A percentile compares a stretch with the other conserved stretches of the same genome.
Conservation (phyloP, 2,797 vertebrate species). For the Amazonetta brasiliensis region DNA sequence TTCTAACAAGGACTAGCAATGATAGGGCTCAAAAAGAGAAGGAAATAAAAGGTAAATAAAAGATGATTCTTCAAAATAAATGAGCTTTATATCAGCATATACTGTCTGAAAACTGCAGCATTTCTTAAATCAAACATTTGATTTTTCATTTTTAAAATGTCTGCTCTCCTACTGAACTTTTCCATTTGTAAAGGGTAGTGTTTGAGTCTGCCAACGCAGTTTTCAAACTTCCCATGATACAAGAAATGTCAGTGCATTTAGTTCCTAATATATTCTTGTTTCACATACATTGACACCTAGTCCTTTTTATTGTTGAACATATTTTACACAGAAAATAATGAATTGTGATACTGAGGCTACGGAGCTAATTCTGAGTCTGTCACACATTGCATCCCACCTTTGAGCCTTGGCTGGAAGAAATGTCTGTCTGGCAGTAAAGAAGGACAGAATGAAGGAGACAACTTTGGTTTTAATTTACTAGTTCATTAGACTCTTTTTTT, state of each 20-base stretch:
- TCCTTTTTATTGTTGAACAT: background rate
- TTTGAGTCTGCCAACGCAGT: background rate
- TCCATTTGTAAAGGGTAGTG: background rate
- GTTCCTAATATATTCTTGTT: background rate
- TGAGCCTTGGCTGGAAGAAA: background rate
- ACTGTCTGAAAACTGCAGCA: background rate
- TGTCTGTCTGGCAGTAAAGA: background rate
- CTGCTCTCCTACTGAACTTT: background rate
- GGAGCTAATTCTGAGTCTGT: background rate
- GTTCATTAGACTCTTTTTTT: background rate
- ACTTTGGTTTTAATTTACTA: background rate
- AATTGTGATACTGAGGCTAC: background rate
- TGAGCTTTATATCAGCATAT: background rate
- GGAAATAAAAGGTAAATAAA: background rate
- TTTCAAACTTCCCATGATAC: background rate
- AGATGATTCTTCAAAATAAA: background rate
- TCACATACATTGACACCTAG: background rate
- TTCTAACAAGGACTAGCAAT: conserved; percentile 48
- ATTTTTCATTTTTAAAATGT: background rate
- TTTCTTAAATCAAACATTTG: background rate
- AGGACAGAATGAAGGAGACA: background rate
- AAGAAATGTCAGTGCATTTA: background rate
- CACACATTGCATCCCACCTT: background rate
- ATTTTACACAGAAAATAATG: background rate
- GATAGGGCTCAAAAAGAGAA: background rate